A percentile compares a stretch with the other conserved stretches of the same genome.
These are phyloP conservation scores for Gallinago undulata DNA, from an alignment of 2,113 vertebrate genomes.

Conservation along the genomic window DNA sequence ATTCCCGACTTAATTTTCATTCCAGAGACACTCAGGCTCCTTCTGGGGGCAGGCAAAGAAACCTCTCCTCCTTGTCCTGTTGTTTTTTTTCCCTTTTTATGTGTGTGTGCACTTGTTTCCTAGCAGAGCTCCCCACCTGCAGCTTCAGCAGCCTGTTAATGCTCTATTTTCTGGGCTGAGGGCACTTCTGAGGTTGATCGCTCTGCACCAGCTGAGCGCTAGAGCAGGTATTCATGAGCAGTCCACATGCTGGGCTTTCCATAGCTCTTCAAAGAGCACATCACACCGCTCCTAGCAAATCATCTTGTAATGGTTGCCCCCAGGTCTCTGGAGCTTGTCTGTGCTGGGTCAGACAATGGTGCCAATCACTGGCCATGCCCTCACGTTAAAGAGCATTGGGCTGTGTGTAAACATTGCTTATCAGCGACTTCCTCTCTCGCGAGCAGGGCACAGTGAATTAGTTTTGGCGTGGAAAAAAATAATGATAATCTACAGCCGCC, in stretches of 20 bases:
- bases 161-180: neutral
- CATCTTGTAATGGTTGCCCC: neutral
- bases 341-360: neutral
- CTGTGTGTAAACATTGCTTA: constrained; percentile 19
- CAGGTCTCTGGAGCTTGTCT: neutral
- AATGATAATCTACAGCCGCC: neutral
- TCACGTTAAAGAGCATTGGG: neutral
- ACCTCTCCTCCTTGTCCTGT: neutral
- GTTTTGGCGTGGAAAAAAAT: neutral
- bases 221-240: neutral
- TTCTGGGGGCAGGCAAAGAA: neutral
- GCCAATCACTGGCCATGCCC: neutral
- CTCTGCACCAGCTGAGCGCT: neutral
- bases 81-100: neutral
- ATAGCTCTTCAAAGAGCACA: neutral
- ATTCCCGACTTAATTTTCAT: neutral
- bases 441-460: accelerated
- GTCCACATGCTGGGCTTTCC: neutral
- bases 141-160: neutral
- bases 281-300: neutral
- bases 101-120: neutral
- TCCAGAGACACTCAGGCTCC: neutral
- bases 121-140: neutral
- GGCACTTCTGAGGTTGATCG: neutral
- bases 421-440: neutral